Conservation (phyloP, 37 sponge, comb jelly and placozoan species). For the Theonella swinhoei region DNA sequence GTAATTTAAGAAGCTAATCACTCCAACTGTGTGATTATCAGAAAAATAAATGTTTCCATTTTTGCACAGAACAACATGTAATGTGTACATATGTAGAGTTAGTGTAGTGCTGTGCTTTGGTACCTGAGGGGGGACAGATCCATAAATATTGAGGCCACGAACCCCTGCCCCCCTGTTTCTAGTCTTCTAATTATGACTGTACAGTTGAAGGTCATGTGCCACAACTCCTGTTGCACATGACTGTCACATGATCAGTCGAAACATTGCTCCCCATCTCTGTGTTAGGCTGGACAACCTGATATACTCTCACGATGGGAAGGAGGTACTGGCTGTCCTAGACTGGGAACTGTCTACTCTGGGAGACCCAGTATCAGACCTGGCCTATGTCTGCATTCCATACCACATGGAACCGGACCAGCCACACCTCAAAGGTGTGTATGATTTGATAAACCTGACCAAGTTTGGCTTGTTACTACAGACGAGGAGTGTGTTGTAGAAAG, state of each 20-base stretch:
- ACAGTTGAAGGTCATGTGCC: too few relatives aligned
- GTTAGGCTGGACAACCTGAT: constrained; percentile 71
- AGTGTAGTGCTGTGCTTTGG: background rate
- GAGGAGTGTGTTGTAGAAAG: too few relatives aligned
- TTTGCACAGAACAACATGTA: too few relatives aligned
- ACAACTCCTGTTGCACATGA: background rate
- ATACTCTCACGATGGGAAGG: constrained; percentile 27
- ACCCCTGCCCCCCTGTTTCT: background rate
- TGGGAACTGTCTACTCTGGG: constrained; percentile 90
- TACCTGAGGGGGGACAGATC: background rate
- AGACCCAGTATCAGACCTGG: constrained; percentile 76
- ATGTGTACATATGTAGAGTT: too few relatives aligned
- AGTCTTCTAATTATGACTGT: too few relatives aligned
- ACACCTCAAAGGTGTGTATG: constrained; percentile 53
- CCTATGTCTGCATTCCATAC: constrained; percentile 68
- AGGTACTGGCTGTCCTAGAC: constrained; percentile 78
- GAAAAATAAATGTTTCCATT: too few relatives aligned
- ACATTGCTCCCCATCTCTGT: background rate
- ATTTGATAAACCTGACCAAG: too few relatives aligned
- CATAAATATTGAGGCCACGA: background rate
- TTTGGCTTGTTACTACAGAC: too few relatives aligned
- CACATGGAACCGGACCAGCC: constrained; percentile 50
- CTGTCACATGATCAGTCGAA: background rate
- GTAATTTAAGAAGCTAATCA: too few relatives aligned
- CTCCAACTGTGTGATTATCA: too few relatives aligned